phyloP scores from a whole-genome alignment of 2,888 invertebrate species.

The Apotomis betuletana region DNA sequence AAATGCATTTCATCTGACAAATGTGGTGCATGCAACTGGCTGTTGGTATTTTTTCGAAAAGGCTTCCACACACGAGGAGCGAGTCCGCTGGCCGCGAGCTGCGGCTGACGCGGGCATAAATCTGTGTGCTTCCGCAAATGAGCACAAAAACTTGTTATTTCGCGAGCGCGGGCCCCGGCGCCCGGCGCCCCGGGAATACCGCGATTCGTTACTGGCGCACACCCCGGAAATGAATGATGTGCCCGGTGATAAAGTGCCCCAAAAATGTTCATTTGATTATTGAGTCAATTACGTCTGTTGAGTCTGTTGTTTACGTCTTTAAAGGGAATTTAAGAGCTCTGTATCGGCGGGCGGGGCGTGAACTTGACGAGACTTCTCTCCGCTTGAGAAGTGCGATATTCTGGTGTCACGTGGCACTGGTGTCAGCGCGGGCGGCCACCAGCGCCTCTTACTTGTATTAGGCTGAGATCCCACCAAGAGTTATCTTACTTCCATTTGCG shows the following conservation, averaged over 20 bases:
- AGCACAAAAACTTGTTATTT: slow-evolving; percentile 39
- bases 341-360: background rate
- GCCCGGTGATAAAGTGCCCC: slow-evolving; percentile 36
- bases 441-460: too few relatives aligned
- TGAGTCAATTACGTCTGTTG: slow-evolving; percentile 28
- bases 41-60: too few relatives aligned
- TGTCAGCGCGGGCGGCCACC: too few relatives aligned
- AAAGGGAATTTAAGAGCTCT: slow-evolving; percentile 4
- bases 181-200: slow-evolving; percentile 11
- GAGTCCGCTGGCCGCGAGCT: slow-evolving; percentile 9
- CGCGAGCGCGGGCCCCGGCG: background rate
- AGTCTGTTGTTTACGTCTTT: slow-evolving; percentile 13
- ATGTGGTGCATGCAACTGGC: too few relatives aligned
- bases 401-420: too few relatives aligned
- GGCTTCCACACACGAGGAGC: background rate
- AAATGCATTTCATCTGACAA: background rate
- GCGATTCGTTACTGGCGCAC: slow-evolving; percentile 35
- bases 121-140: slow-evolving; percentile 31
- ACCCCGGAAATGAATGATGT: slow-evolving; percentile 41
- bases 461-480: too few relatives aligned
- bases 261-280: slow-evolving; percentile 40
- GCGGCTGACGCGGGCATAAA: slow-evolving; percentile 23
- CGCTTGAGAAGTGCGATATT: too few relatives aligned
- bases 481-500: too few relatives aligned
- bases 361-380: background rate